Conservation (phyloP, 2,888 invertebrate species). For the Sabatieria punctata region DNA sequence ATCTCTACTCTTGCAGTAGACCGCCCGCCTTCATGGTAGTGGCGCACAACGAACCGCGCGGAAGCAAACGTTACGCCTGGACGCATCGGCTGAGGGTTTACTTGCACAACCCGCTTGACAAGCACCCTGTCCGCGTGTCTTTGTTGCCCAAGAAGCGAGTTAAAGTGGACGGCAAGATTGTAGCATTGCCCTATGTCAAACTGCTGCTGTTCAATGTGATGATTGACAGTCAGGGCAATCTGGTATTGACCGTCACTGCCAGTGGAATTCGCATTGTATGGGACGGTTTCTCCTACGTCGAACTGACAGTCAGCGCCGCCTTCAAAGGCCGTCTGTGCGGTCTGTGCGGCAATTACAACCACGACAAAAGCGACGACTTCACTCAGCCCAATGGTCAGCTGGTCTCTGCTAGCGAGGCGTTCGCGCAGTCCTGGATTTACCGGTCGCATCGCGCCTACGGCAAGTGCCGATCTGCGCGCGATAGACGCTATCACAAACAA, state of each 20-base stretch:
- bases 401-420: slow-evolving; percentile 49
- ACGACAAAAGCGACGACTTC: slow-evolving; percentile 64
- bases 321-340: slow-evolving; percentile 64
- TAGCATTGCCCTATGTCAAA: slow-evolving; percentile 49
- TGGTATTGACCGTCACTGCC: neutral
- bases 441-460: too few species aligned
- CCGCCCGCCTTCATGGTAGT: slow-evolving; percentile 54
- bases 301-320: slow-evolving; percentile 55
- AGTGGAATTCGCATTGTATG: slow-evolving; percentile 63
- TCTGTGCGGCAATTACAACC: slow-evolving; percentile 84
- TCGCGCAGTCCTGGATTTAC: slow-evolving; percentile 67
- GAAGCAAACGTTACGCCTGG: slow-evolving; percentile 66
- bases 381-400: slow-evolving; percentile 34
- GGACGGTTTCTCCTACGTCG: slow-evolving; percentile 81
- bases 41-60: slow-evolving; percentile 68
- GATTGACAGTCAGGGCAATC: neutral
- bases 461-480: too few species aligned
- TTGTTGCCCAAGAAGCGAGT: slow-evolving; percentile 40
- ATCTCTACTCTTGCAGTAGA: neutral
- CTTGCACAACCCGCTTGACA: slow-evolving; percentile 38
- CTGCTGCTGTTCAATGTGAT: too few species aligned
- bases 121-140: slow-evolving; percentile 18
- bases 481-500: too few species aligned
- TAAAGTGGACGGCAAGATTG: too few species aligned
- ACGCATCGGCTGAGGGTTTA: slow-evolving; percentile 54